These are phyloP conservation scores for Darevskia nairensis DNA, from an alignment of 2,797 vertebrate species.

Conservation along the genomic window DNA sequence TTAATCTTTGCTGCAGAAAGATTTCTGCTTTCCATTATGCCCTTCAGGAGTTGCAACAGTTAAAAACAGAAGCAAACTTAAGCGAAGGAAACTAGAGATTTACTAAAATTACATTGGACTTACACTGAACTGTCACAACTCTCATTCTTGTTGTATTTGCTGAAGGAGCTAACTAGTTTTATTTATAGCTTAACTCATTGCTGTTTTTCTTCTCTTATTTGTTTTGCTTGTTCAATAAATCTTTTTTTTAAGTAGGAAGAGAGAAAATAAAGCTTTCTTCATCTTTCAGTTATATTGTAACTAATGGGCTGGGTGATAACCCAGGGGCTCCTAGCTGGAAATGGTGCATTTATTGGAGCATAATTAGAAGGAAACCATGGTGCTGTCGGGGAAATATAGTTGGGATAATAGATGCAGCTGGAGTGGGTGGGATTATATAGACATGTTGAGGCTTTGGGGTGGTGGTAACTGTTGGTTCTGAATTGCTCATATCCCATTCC, in stretches of 20 bases:
- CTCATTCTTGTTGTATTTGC: too few species aligned
- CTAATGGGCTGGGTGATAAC: neutral
- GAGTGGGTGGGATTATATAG: neutral
- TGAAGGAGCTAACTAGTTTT: too few species aligned
- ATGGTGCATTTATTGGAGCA: neutral
- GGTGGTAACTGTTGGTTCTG: neutral
- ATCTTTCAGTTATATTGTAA: neutral
- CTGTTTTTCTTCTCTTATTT: too few species aligned
- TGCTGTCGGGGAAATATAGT: neutral
- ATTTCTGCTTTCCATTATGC: neutral
- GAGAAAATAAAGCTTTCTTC: neutral
- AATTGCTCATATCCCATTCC: neutral
- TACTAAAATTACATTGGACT: too few species aligned
- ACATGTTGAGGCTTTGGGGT: neutral
- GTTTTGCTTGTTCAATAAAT: too few species aligned
- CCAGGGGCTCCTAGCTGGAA: neutral
- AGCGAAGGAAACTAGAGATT: too few species aligned
- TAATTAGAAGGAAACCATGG: neutral
- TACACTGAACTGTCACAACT: too few species aligned
- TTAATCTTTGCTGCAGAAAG: neutral
- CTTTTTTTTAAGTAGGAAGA: too few species aligned
- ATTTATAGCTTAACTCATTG: too few species aligned
- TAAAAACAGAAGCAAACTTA: too few species aligned
- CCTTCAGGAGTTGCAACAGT: too few species aligned
- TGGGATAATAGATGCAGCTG: neutral